Evolutionary conservation across 2,888 invertebrate genomes (phyloP), one percentile per base, ranked within the genome.

Genomic region (Tuta absoluta): DNA sequence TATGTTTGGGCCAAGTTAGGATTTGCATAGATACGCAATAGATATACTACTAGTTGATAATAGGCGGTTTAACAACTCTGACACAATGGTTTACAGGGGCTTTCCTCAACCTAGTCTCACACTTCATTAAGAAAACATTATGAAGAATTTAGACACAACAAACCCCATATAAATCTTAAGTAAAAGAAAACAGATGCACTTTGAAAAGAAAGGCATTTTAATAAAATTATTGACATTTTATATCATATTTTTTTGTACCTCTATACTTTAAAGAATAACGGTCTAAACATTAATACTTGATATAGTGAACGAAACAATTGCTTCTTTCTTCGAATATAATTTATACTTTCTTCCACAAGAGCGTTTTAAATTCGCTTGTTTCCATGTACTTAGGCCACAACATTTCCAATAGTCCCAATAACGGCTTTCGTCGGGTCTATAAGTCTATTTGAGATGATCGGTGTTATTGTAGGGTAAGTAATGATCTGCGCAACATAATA

Each of bases 401-500:
- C 23, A 61, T 61, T 62, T 62, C 51, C 33, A 62, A 62, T 68
- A 75, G 56, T 56, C 56, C 14, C 61, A 73, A 79, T 82, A 84
- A 81, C 84, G 84, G 85, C 79, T 78, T 77, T 79, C 78, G 75
- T 78, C 78, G 74, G 77, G 77, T 81, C 81, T 75, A 81, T 82
- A 56, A 56, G 56, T 56, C 33, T 56, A 17, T 56, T 56, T 80
- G 80, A 75, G 79, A 80, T 82, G 83, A 84, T 84, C 84, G 85
- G 79, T 79, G 75, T 79, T 70, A 83, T 85, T 86, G 84, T 85
- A 70, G 75, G 72, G 76, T 81, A 78, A 80, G 78, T 83, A 82
- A 82, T 79, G 76, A 77, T 76, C 72, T 66, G 65, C 65, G 53
- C 62, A 53, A 56, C 51, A 33, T 56, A 63, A 53, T 65, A 45